Percentiles rank a stretch among this genome's conserved stretches.
Evolutionary conservation across 2,113 vertebrate genomes (phyloP).

Genomic region (Siphamia tubifer): DNA sequence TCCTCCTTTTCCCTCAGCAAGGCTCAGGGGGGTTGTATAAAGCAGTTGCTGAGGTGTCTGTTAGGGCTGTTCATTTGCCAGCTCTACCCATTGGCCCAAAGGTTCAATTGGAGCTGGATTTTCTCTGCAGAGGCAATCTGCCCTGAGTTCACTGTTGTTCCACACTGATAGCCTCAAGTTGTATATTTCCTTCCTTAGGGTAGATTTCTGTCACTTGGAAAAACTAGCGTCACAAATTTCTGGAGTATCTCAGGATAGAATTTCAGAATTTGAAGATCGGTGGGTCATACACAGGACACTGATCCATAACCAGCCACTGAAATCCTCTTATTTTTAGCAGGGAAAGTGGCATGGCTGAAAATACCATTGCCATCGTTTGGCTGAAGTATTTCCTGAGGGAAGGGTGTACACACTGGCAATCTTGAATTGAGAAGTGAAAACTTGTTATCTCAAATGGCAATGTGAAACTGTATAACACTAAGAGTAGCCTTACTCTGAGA

Average conservation of each 20-base stretch:
- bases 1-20: not conserved
- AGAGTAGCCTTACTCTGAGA: not conserved
- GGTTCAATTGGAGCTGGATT: conserved; percentile 16
- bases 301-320: not conserved
- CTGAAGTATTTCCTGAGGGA: conserved; percentile 12
- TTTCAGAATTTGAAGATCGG: conserved; percentile 1
- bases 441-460: not conserved
- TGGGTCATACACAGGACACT: not conserved
- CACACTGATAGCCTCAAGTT: not conserved
- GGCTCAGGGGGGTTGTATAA: not conserved
- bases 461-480: not conserved
- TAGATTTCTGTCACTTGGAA: not conserved
- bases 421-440: not conserved
- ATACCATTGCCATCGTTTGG: not conserved
- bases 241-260: not conserved
- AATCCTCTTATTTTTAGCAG: conserved; percentile 2
- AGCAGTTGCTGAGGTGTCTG: conserved; percentile 8
- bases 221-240: no score
- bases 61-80: not conserved
- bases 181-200: not conserved
- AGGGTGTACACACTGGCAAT: not conserved
- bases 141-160: not conserved
- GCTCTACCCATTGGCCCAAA: not conserved
- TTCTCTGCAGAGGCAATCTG: not conserved
- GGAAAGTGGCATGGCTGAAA: conserved; percentile 7